A percentile compares a stretch with the other conserved stretches of the same genome.
Evolutionary conservation across 2,888 invertebrate species (phyloP).

Genomic region (Dryobota labecula): DNA sequence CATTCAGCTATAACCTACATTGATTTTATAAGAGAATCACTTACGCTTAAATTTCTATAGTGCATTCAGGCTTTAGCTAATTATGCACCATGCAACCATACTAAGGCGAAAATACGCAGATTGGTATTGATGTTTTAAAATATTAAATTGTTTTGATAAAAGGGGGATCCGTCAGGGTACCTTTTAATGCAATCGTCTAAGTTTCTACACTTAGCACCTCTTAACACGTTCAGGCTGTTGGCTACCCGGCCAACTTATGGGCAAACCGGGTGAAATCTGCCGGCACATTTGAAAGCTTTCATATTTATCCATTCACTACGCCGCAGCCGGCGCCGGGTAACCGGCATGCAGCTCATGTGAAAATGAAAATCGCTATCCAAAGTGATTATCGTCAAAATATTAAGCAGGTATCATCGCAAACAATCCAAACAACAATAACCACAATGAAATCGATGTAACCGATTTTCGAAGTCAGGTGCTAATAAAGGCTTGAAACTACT

Average conservation of each 20-base stretch:
- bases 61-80: constrained; percentile 3
- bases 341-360: background rate
- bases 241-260: background rate
- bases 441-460: constrained; percentile 3
- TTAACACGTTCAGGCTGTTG: background rate
- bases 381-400: background rate
- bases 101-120: background rate
- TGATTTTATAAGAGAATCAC: constrained; percentile 26
- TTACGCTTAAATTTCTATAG: background rate
- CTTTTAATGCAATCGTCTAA: background rate
- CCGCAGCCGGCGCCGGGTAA: background rate
- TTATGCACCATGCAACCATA: background rate
- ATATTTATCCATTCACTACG: background rate
- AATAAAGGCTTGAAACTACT: background rate
- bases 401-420: background rate
- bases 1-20: constrained; percentile 65
- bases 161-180: background rate
- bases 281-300: background rate
- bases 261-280: background rate
- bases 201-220: background rate
- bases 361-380: background rate
- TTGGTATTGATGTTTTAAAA: background rate
- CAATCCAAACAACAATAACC: constrained; percentile 2
- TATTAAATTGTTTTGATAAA: background rate
- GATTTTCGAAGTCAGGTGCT: background rate